phyloP scores from a whole-genome alignment of 2,113 vertebrate species.

The Osmerus mordax region DNA sequence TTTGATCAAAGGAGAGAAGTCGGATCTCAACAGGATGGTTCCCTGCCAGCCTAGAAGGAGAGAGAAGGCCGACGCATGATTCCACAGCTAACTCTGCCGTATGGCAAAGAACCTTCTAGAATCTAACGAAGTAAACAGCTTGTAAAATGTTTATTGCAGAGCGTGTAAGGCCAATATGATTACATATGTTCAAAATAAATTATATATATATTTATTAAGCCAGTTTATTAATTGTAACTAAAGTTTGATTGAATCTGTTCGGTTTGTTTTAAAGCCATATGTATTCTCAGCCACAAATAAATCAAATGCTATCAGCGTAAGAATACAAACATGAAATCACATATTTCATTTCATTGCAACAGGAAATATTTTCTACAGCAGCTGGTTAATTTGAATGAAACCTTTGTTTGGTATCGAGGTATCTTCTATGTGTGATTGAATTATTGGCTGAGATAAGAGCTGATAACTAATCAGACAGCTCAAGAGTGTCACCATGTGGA shows the following conservation, averaged over 20 bases:
- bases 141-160: background rate
- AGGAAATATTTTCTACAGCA: too few species aligned
- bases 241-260: too few species aligned
- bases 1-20: slow-evolving; percentile 73
- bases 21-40: slow-evolving; percentile 72
- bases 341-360: too few species aligned
- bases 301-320: too few species aligned
- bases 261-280: background rate
- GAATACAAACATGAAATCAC: too few species aligned
- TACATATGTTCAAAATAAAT: too few species aligned
- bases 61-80: slow-evolving; percentile 51
- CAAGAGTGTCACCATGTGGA: slow-evolving; percentile 73
- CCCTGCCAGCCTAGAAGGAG: slow-evolving; percentile 65
- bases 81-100: slow-evolving; percentile 41
- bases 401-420: slow-evolving; percentile 57
- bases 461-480: slow-evolving; percentile 51
- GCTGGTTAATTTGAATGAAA: slow-evolving; percentile 39
- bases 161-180: background rate
- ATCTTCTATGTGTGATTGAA: slow-evolving; percentile 61
- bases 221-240: too few species aligned
- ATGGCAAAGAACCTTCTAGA: slow-evolving; percentile 5
- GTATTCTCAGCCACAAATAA: background rate
- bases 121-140: too few species aligned
- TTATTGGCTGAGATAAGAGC: slow-evolving; percentile 38
- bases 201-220: too few species aligned